Conservation (phyloP, 2,888 invertebrate genomes). For the Entomobrya proxima region DNA sequence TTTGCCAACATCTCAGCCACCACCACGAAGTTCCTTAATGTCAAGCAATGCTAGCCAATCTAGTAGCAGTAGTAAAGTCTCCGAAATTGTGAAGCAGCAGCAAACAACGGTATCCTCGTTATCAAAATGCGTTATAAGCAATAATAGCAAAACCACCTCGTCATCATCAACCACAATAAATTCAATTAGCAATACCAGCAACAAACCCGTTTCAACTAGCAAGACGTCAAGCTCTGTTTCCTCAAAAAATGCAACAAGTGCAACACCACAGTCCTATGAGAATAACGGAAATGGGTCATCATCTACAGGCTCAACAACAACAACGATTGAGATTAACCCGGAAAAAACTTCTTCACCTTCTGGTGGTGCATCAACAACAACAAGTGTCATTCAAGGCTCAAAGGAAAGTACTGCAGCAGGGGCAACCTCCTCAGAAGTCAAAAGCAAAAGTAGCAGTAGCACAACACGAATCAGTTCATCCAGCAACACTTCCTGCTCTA, state of each 20-base stretch:
- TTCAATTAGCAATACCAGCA: constrained; percentile 38
- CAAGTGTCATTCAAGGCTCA: constrained; percentile 35
- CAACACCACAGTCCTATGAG: constrained; percentile 3
- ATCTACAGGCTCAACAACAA: constrained; percentile 38
- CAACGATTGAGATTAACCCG: constrained; percentile 61
- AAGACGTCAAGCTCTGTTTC: constrained; percentile 63
- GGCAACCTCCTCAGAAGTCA: constrained; percentile 9
- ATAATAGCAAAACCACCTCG: constrained; percentile 32
- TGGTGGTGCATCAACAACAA: constrained; percentile 34
- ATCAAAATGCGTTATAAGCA: constrained; percentile 36
- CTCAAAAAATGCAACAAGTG: constrained; percentile 45
- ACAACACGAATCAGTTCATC: constrained; percentile 57
- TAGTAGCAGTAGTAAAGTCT: constrained; percentile 51
- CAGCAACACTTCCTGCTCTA: constrained; percentile 22
- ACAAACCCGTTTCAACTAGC: constrained; percentile 46
- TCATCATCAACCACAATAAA: constrained; percentile 52
- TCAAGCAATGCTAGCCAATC: constrained; percentile 18
- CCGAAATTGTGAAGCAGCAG: constrained; percentile 52
- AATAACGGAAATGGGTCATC: constrained; percentile 61
- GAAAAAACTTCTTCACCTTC: constrained; percentile 40
- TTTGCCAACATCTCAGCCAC: constrained; percentile 37
- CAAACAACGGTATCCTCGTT: constrained; percentile 48
- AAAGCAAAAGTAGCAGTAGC: constrained; percentile 28
- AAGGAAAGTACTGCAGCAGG: constrained; percentile 34
- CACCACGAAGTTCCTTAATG: constrained; percentile 39